A percentile compares a stretch with the other conserved stretches of the same genome.
phyloP scores from a whole-genome alignment of 1,140 invertebrate species.

The Schmidtea mediterranea region DNA sequence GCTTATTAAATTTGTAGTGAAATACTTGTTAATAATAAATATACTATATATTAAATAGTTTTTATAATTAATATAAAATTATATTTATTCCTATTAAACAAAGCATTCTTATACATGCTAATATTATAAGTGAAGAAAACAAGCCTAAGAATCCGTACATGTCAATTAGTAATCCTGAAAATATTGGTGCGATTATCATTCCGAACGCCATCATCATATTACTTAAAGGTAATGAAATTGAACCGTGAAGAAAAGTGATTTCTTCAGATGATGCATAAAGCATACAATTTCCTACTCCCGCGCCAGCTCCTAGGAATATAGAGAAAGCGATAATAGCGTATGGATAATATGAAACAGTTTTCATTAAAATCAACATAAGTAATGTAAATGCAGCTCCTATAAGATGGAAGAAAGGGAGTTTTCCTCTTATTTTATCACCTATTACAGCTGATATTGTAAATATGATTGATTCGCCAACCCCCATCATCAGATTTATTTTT shows the following conservation, averaged over 20 bases:
- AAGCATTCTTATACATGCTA: neutral
- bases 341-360: neutral
- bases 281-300: conserved; percentile 1
- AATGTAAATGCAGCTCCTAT: neutral
- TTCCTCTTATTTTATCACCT: neutral
- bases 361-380: neutral
- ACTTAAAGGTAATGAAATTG: conserved; percentile 2
- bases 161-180: conserved; percentile 5
- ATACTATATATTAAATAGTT: neutral
- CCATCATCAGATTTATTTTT: neutral
- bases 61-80: neutral
- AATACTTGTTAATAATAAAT: too few relatives aligned
- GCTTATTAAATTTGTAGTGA: too few relatives aligned
- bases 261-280: conserved; percentile 5
- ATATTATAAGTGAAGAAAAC: neutral
- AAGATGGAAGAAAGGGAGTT: neutral
- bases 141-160: neutral
- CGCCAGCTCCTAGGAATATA: neutral
- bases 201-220: neutral
- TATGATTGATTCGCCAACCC: neutral
- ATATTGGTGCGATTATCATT: conserved; percentile 4
- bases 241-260: conserved; percentile 2
- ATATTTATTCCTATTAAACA: neutral
- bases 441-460: neutral
- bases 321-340: neutral